Evolutionary conservation across 2,888 invertebrate genomes (phyloP), one percentile per base, ranked within the genome.

Genomic region (Leptinotarsa rubiginosa): DNA sequence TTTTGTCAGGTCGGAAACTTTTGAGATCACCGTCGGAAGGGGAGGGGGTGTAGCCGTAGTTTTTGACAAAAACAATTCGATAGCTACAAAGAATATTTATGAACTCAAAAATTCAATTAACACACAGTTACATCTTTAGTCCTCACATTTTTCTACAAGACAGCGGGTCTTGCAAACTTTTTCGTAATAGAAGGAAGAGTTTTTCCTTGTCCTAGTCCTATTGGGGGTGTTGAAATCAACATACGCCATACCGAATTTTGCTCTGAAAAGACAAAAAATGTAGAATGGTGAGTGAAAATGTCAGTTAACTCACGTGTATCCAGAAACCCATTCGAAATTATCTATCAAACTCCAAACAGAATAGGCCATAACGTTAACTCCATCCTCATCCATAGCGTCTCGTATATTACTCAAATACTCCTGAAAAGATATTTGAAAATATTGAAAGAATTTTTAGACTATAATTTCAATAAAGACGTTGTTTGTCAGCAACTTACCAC

Each of bases 231-330:
- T 84, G 84, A 93, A 93, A 84, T 95, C 91, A 0, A 95, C 93
- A 80, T 91, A 88, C 79, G 92, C 92, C 0, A 95, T 80, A 7
- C 95, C 95, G 85, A 93, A 94, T 84, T 89, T 91, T 1, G 62
- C 62, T 3, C 62, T 62, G 62, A 25, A 62, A 31, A 15, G 13
- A 1, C 22, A 3, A 59, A 59, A 59, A 25, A 31, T 31, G 10
- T 1, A 10, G 0, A 1, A 31, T 31, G 2, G 10, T 10, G 0
- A 31, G 31, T 10, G 31, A 31, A 10, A 31, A 31, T 31, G 31
- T 31, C 31, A 18, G 49, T 49, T 20, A 62, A 69, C 92, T 91
- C 81, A 86, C 85, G 72, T 78, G 65, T 84, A 85, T 70, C 85
- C 86, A 52, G 76, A 69, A 12, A 25, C 54, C 95, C 95, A 86